Base-by-base conservation (phyloP, 2,888 invertebrate genomes). In the Drosophila rellima region DNA sequence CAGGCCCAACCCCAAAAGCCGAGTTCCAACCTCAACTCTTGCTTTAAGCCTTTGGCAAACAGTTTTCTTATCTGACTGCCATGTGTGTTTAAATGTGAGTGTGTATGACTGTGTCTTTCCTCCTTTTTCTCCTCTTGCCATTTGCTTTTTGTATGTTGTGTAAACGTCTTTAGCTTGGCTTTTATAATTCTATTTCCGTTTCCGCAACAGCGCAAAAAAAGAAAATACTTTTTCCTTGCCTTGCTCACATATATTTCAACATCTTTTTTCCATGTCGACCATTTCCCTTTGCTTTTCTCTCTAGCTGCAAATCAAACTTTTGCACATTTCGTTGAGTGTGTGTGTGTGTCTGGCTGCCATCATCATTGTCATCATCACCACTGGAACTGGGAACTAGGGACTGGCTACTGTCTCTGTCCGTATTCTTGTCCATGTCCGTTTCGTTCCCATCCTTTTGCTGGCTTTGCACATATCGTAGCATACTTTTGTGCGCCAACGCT, bases 101-200 rank as follows among this genome's bases (percentile, higher is more conserved):
- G 26, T 52, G 31, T 65, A 37, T 55, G 15, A 40, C 11, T 56
- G 39, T 47, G n/a, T 44, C 18, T 18, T 39, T 45, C 37, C 33
- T n/a, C 26, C 48, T n/a, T 17, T 7, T 3, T 31, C 44, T 54
- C 31, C 51, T 56, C 48, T 42, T 55, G 48, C 64, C 65, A 63
- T 64, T 76, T 66, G 77, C 68, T 78, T 79, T 78, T 71, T 82
- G 73, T 80, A 69, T 80, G 68, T 70, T 77, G 72, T 81, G 77
- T 79, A 80, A 83, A 82, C 83, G 81, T 83, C 82, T 83, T 83
- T 83, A 81, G 82, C 82, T 70, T 84, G 78, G 83, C 83, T 83
- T 89, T 90, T 89, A 89, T 90, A 90, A 90, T 90, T 88, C 88
- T 82, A 90, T 90, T 90, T 90, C 89, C 90, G 90, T 89, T 90